Evolutionary conservation across 2,888 invertebrate species (phyloP).

Genomic region (Plagodis pulveraria): DNA sequence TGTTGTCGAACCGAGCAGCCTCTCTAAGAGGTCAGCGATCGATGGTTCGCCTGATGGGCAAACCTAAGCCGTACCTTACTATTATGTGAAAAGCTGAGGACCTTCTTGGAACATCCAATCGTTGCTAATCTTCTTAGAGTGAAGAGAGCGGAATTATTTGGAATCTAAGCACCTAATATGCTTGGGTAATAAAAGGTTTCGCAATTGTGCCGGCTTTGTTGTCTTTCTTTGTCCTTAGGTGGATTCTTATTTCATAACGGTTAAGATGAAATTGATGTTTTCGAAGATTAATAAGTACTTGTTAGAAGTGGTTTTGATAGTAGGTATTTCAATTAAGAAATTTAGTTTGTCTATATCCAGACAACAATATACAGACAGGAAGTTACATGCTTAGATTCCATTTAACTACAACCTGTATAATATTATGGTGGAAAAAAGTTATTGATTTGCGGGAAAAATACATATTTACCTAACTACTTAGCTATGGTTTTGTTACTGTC

Average conservation of each 20-base stretch:
- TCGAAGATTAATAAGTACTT: too few species aligned
- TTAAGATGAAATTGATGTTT: too few species aligned
- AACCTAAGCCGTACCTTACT: conserved; percentile 64
- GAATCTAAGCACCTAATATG: conserved; percentile 76
- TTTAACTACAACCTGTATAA: too few species aligned
- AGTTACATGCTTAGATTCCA: too few species aligned
- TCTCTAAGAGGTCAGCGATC: conserved; percentile 60
- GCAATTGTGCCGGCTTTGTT: conserved; percentile 55
- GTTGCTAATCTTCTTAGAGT: conserved; percentile 81
- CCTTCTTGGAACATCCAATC: conserved; percentile 81
- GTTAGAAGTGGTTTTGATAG: too few species aligned
- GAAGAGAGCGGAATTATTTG: conserved; percentile 76
- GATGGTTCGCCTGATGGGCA: conserved; percentile 54
- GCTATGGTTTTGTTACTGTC: too few species aligned
- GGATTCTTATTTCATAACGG: conserved; percentile 27
- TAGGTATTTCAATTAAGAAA: too few species aligned
- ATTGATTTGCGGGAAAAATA: too few species aligned
- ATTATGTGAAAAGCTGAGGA: conserved; percentile 67
- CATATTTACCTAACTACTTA: too few species aligned
- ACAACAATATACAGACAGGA: too few species aligned
- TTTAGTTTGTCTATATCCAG: too few species aligned
- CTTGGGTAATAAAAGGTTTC: conserved; percentile 78
- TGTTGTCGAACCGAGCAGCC: conserved; percentile 28
- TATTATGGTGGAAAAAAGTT: too few species aligned
- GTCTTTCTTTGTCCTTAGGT: conserved; percentile 22